A percentile compares a stretch with the other conserved stretches of the same genome.
Conservation (phyloP, 1,140 invertebrate genomes). For the Periplaneta americana region DNA sequence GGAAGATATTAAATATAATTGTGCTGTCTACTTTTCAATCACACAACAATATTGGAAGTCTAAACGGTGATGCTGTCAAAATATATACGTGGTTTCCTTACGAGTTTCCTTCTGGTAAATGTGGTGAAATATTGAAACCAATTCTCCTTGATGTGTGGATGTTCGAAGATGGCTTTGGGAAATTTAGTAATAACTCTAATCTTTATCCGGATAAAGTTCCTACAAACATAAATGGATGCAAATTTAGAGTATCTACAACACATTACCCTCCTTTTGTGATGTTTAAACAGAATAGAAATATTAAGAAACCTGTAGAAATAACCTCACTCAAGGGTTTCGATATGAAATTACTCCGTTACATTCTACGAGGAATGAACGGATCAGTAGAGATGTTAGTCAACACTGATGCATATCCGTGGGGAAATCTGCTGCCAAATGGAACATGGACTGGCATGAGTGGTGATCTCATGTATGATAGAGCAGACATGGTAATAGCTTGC, state of each 20-base stretch:
- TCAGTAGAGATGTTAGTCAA: neutral
- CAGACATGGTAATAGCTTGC: neutral
- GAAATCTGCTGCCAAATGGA: neutral
- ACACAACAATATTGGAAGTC: too few relatives aligned
- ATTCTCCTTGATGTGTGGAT: neutral
- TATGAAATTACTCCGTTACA: neutral
- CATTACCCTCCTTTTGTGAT: neutral
- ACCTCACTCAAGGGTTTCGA: too few relatives aligned
- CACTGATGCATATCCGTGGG: neutral
- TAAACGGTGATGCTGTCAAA: neutral
- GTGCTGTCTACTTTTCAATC: neutral
- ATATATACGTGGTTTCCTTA: neutral
- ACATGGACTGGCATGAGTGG: neutral
- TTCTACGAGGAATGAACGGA: neutral
- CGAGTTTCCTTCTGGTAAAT: neutral
- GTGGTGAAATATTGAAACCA: neutral
- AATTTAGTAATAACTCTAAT: neutral
- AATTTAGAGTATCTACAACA: neutral
- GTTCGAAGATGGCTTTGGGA: neutral
- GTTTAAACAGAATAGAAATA: neutral
- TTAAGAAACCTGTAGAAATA: too few relatives aligned
- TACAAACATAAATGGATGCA: neutral
- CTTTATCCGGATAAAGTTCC: neutral
- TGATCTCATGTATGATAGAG: neutral
- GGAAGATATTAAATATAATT: neutral